Evolutionary conservation across 2,113 vertebrate species (phyloP).

Genomic region (Pseudonaja textilis): DNA sequence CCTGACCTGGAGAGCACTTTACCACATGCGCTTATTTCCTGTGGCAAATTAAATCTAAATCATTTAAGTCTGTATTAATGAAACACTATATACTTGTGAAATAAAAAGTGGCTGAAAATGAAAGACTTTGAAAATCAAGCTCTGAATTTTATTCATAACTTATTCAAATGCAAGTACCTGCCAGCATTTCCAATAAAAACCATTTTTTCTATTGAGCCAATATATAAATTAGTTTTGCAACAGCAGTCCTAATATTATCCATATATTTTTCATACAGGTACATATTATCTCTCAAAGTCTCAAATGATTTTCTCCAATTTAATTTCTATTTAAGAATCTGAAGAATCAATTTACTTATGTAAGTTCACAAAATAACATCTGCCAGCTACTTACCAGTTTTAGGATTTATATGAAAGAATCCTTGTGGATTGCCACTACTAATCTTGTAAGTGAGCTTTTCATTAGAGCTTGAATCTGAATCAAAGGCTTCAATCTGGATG

Average conservation of each 20-base stretch:
- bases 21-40: conserved; percentile 6
- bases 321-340: conserved; percentile 1
- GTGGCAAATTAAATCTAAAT: conserved; percentile 2
- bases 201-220: neutral
- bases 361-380: neutral
- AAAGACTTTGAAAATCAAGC: neutral
- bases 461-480: conserved; percentile 86
- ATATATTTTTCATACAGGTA: neutral
- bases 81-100: neutral
- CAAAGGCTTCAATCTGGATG: conserved; percentile 88
- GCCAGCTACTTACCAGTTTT: conserved; percentile 82
- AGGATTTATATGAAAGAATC: conserved; percentile 90
- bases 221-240: neutral
- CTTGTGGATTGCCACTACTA: conserved; percentile 96
- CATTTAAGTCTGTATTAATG: neutral
- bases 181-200: neutral
- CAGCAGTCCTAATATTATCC: too few species aligned
- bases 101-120: neutral
- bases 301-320: neutral
- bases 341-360: neutral
- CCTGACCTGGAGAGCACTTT: neutral
- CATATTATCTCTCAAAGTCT: neutral
- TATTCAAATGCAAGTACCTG: neutral
- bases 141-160: neutral
- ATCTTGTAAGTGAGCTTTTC: conserved; percentile 91